Base-by-base conservation (phyloP, 2,888 invertebrate genomes). In the Chorisops tibialis region DNA sequence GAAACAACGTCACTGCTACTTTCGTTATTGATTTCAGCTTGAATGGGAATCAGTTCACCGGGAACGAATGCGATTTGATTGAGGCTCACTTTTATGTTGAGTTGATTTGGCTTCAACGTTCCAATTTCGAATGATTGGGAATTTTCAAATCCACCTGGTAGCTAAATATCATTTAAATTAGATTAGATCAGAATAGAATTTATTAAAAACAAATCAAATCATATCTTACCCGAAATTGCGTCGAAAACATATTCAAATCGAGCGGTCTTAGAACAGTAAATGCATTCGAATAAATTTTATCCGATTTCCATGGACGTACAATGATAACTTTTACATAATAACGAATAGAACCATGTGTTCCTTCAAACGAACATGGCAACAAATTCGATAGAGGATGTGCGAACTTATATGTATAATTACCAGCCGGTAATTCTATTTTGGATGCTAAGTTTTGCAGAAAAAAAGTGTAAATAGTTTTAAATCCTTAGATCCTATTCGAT, bases 271-370 rank as follows among this genome's bases (percentile, higher is more conserved):
- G 83, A 7, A 95, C 87, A 52, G 89, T 91, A 72, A 94, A 93
- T 3, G 88, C 86, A 76, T 84, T 84, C 79, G 91, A 91, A 50
- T 86, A 85, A 68, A 89, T 89, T 71, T 91, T 88, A 77, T 94
- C 91, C 72, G 89, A 88, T 70, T 89, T 89, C 85, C 90, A 91
- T 4, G 93, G 88, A 18, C 89, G 82, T 71, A 93, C 91, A 14
- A 93, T 79, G 0, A 84, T 85, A 1, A 89, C 88, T 76, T 88
- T 91, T 12, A 90, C 83, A 5, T 85, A 85, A 72, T 94, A 95
- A n/a, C 90, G 82, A 39, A 95, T 83, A 71, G 86, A 84, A 0
- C 93, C 91, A 74, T 79, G 81, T 71, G 86, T 80, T 1, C 89
- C 88, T 72, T 88, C 88, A 74, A 90, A 93, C 0, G 90, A 90